These are phyloP conservation scores for Amyelois transitella DNA, from an alignment of 1,140 invertebrate species.

Conservation along the genomic window DNA sequence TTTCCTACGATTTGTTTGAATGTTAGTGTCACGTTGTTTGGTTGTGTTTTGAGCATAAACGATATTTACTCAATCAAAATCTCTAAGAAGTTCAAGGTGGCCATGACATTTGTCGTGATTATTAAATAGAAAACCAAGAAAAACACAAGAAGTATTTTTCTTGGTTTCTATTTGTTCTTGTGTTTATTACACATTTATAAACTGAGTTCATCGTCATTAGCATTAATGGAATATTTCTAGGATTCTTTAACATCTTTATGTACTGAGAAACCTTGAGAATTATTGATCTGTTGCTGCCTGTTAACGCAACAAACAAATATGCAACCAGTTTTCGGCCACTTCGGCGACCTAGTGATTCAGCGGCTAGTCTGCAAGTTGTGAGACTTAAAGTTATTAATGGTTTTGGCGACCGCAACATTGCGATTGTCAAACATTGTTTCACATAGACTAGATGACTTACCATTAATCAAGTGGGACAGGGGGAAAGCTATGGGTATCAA, in stretches of 20 bases:
- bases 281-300: background rate
- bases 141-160: no score
- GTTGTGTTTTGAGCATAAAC: background rate
- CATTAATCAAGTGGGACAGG: slow-evolving; percentile 47
- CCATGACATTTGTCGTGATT: background rate
- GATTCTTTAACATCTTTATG: background rate
- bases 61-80: background rate
- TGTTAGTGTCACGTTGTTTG: slow-evolving; percentile 20
- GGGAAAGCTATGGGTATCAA: slow-evolving; percentile 39
- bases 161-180: slow-evolving; percentile 22
- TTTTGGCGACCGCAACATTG: background rate
- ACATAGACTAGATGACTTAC: slow-evolving; percentile 36
- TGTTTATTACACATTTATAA: slow-evolving; percentile 20
- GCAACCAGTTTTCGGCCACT: slow-evolving; percentile 8
- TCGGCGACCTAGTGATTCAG: slow-evolving; percentile 12
- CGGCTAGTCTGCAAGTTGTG: background rate
- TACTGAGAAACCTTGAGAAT: background rate
- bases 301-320: background rate
- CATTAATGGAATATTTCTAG: background rate
- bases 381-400: background rate
- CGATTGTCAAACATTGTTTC: slow-evolving; percentile 11
- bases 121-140: background rate
- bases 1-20: slow-evolving; percentile 25
- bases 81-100: background rate
- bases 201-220: background rate